A percentile compares a stretch with the other conserved stretches of the same genome.
Conservation (phyloP, 2,797 vertebrate species). For the Pseudomugil tenellus region DNA sequence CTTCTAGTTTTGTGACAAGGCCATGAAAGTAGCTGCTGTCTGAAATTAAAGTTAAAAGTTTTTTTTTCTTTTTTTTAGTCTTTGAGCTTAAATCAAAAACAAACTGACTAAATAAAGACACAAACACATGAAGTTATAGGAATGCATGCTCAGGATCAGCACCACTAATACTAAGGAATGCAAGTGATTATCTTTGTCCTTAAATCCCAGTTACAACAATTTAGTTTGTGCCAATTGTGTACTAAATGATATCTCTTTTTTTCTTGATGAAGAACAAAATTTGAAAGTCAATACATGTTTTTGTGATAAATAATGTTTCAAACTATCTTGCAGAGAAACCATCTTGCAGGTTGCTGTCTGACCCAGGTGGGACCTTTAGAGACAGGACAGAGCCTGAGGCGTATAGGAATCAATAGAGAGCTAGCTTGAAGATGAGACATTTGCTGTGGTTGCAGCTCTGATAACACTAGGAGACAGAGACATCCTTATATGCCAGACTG, state of each 20-base stretch:
- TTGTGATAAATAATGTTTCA: not conserved
- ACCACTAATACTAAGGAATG: no score
- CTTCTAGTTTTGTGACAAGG: not conserved
- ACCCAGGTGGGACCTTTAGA: not conserved
- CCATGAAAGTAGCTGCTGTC: not conserved
- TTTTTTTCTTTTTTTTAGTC: not conserved
- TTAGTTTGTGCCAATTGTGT: not conserved
- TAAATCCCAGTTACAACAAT: not conserved
- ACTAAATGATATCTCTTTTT: not conserved
- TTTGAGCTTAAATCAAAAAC: conserved; percentile 2
- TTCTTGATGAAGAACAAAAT: not conserved
- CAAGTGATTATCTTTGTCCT: not conserved
- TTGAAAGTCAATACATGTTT: not conserved
- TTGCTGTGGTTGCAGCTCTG: conserved; percentile 42
- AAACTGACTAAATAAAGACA: conserved; percentile 4
- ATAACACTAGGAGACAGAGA: conserved; percentile 21
- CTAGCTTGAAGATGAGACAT: conserved; percentile 33
- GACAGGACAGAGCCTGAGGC: conserved; percentile 19
- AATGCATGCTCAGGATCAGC: not conserved
- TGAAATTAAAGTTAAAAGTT: not conserved
- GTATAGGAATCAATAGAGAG: not conserved
- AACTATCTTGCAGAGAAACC: conserved; percentile 5
- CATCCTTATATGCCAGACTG: conserved; percentile 15
- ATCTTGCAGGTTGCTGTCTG: conserved; percentile 4
- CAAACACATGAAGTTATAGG: not conserved